Evolutionary conservation across 2,113 vertebrate species (phyloP).

Genomic region (Corythaeola cristata): DNA sequence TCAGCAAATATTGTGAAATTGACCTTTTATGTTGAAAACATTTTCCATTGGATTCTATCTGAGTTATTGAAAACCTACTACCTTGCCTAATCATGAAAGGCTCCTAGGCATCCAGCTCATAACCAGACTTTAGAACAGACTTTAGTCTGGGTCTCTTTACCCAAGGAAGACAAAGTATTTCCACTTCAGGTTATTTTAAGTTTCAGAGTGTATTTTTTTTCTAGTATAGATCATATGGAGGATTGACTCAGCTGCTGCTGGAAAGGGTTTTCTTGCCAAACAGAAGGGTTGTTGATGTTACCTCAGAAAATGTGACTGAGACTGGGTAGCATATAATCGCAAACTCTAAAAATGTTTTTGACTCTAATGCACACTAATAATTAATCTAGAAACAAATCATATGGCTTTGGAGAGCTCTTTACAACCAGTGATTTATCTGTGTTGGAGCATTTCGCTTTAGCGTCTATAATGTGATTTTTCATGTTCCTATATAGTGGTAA

Average conservation of each 20-base stretch:
- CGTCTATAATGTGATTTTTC: neutral
- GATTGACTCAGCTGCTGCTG: slow-evolving; percentile 19
- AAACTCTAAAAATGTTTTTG: neutral
- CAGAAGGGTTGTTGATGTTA: neutral
- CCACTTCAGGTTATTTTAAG: slow-evolving; percentile 15
- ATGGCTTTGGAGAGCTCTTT: neutral
- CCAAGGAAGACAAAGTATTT: neutral
- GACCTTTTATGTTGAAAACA: neutral
- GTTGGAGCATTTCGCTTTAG: neutral
- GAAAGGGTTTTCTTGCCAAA: neutral
- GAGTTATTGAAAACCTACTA: neutral
- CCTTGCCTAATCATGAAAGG: neutral
- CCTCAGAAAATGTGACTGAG: neutral
- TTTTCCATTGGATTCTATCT: neutral
- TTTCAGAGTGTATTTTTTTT: neutral
- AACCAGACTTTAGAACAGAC: neutral
- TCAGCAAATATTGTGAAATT: neutral
- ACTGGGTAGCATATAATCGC: neutral
- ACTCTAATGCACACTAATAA: neutral
- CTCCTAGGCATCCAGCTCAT: neutral
- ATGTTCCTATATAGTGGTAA: neutral
- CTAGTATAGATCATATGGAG: neutral
- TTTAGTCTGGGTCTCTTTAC: neutral
- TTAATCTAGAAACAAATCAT: neutral
- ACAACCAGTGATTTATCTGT: neutral